Conservation (phyloP, 2,113 vertebrate genomes). For the Megaceryle maxima region DNA sequence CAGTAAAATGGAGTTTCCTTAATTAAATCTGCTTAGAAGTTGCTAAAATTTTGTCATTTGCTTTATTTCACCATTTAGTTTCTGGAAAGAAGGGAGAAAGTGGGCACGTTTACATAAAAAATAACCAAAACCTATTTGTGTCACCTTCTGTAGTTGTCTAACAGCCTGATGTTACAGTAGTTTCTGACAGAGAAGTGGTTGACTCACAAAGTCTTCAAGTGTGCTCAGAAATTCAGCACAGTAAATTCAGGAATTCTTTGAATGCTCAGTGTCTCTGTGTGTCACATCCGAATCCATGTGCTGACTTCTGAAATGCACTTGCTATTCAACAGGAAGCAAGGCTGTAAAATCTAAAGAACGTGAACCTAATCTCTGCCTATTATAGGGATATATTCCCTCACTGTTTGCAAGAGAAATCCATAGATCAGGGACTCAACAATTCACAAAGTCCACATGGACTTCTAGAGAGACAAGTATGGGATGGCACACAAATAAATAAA, state of each 20-base stretch:
- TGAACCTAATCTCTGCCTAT: neutral
- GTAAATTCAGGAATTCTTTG: neutral
- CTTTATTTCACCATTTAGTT: neutral
- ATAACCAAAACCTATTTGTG: neutral
- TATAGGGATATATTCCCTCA: neutral
- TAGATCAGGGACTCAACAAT: neutral
- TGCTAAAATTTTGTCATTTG: neutral
- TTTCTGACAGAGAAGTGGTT: neutral
- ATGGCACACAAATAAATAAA: neutral
- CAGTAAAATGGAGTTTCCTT: slow-evolving; percentile 5
- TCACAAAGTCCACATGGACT: neutral
- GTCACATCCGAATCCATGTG: neutral
- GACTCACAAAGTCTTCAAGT: neutral
- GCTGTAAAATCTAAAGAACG: neutral
- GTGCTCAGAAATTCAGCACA: neutral
- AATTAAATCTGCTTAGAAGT: slow-evolving; percentile 28
- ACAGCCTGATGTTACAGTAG: neutral
- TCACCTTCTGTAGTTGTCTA: neutral
- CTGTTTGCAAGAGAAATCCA: neutral
- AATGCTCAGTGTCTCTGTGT: neutral
- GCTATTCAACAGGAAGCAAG: neutral
- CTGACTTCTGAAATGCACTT: neutral
- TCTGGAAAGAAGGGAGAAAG: neutral
- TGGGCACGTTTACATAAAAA: neutral
- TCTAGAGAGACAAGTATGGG: neutral